Percentiles rank a stretch among this genome's conserved stretches.
Conservation (phyloP, 2,888 invertebrate species). For the Zygaena filipendulae region DNA sequence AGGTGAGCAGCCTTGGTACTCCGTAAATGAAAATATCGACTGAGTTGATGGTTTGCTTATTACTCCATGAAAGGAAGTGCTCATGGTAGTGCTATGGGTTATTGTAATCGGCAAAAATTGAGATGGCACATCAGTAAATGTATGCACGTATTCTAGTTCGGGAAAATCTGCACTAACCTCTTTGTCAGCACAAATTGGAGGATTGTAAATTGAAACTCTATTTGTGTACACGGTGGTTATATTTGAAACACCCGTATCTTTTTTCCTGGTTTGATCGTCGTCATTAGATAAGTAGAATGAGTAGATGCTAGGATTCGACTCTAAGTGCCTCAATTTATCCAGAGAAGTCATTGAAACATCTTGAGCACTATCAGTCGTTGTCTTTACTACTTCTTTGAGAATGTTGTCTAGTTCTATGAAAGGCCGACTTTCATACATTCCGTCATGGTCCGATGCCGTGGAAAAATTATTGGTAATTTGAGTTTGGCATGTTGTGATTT, state of each 20-base stretch:
- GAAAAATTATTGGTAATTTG: conserved; percentile 26
- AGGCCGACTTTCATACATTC: conserved; percentile 9
- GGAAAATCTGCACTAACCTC: conserved; percentile 29
- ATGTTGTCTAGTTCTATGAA: conserved; percentile 18
- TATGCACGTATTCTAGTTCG: conserved; percentile 23
- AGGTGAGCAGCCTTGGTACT: conserved; percentile 19
- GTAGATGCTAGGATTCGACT: conserved; percentile 29
- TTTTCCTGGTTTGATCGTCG: conserved; percentile 7
- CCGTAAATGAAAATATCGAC: conserved; percentile 24
- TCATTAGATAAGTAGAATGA: conserved; percentile 28
- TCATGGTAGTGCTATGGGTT: conserved; percentile 24
- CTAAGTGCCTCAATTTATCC: conserved; percentile 28
- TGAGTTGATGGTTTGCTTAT: conserved; percentile 28
- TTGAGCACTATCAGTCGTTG: conserved; percentile 18
- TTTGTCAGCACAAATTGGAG: conserved; percentile 28
- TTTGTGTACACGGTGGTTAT: too few species aligned
- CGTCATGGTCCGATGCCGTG: conserved; percentile 10
- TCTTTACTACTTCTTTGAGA: too few species aligned
- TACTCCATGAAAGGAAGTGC: conserved; percentile 26
- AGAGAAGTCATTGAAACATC: conserved; percentile 32
- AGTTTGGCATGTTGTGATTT: conserved; percentile 39
- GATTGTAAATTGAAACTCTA: too few species aligned
- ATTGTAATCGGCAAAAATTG: conserved; percentile 22
- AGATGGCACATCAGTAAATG: conserved; percentile 33
- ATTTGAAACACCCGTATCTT: too few species aligned